Evolutionary conservation across 2,888 invertebrate species (phyloP), one percentile per base, ranked within the genome.

Genomic region (Sarcophaga caerulescens): DNA sequence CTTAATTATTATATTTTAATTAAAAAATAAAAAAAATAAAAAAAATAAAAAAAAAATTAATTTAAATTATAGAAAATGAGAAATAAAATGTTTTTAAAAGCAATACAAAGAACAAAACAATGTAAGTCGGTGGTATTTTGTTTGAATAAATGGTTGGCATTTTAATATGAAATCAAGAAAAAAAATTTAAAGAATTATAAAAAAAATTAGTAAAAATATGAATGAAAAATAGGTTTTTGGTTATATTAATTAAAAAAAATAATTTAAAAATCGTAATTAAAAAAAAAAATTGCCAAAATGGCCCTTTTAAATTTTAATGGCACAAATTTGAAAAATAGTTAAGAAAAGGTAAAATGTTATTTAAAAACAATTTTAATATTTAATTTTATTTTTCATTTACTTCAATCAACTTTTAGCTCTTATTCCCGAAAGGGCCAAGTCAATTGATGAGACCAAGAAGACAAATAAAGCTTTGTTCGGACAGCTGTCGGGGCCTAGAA

Each of bases 121-220:
- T 52, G 4, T 2, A 78, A 19, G 45, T 85, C 85, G 85, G 85
- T 85, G 85, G 85, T 85, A 84, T 84, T 81, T 75, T 45, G 76
- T 77, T 25, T 52, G 10, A 52, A 70, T 44, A 66, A 66, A 73
- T 52, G 35, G 52, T 84, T 73, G 75, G 71, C 76, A 68, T 76
- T 81, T 66, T 45, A 63, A 35, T 10, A 19, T 62, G 23, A 60
- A 12, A 45, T 68, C n/a, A 52, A 19, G 19, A 17, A 60, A 23
- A 5, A 63, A 21, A 6, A 3, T 25, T 60, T 17, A 25, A 23
- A 62, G 0, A 47, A 44, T 23, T 10, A 10, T 6, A 21, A 47
- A 47, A 2, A 44, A 52, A 35, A 69, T 4, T 6, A 70, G 10
- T 1, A 19, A 19, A 25, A 57, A 10, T 19, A 35, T 35, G 8